Conservation (phyloP, 1,140 invertebrate genomes). For the Thaumetopoea pityocampa region DNA sequence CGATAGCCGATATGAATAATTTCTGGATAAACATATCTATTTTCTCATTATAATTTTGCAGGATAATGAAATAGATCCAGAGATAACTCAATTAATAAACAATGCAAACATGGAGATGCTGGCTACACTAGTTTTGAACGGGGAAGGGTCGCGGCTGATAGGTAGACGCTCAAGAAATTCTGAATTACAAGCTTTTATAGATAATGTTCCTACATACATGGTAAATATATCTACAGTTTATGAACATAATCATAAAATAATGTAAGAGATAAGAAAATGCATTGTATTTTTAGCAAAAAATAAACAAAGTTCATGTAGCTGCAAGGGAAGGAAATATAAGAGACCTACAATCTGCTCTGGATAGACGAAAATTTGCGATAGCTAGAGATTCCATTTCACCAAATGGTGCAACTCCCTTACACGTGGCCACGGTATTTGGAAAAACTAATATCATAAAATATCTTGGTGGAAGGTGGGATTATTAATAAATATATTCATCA, state of each 20-base stretch:
- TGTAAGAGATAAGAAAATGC: no score
- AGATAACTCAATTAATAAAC: constrained; percentile 77
- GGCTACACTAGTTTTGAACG: constrained; percentile 90
- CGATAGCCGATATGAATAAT: no score
- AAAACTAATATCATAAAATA: constrained; percentile 82
- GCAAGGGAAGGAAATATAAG: constrained; percentile 90
- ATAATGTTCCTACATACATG: constrained; percentile 94
- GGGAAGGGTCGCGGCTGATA: constrained; percentile 87
- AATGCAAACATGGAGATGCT: constrained; percentile 91
- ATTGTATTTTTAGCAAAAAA: constrained; percentile 92
- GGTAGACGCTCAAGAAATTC: constrained; percentile 83
- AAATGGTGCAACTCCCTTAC: constrained; percentile 93
- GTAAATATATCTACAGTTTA: constrained; percentile 69
- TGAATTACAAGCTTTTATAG: constrained; percentile 92
- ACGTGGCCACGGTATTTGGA: constrained; percentile 92
- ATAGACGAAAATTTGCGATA: constrained; percentile 93
- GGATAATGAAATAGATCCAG: constrained; percentile 70
- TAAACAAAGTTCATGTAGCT: constrained; percentile 89
- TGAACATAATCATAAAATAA: background rate
- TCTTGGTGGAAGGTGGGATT: constrained; percentile 76
- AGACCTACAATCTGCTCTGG: constrained; percentile 89
- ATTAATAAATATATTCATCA: no score
- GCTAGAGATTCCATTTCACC: constrained; percentile 87
- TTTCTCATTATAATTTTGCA: constrained; percentile 21
- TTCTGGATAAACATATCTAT: background rate